These are phyloP conservation scores for Chrysolina americana DNA, from an alignment of 2,888 invertebrate genomes.

Conservation along the genomic window DNA sequence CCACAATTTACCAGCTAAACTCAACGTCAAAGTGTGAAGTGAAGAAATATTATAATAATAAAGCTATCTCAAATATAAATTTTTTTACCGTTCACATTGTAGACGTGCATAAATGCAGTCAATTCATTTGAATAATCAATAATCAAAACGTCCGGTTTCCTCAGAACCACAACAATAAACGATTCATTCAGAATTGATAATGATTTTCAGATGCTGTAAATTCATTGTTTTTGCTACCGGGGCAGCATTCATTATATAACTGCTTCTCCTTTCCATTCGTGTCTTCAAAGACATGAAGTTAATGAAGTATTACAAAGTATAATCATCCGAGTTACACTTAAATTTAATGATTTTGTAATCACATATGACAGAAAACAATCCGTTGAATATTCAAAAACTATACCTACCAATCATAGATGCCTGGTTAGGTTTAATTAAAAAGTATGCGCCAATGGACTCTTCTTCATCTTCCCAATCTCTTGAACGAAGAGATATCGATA, in stretches of 20 bases:
- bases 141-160: slow-evolving; percentile 12
- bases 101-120: not conserved
- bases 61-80: not conserved
- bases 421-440: not conserved
- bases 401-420: not conserved
- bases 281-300: not conserved
- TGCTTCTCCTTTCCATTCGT: not conserved
- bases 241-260: not conserved
- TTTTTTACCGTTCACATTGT: not conserved
- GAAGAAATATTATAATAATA: not conserved
- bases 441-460: too few species aligned
- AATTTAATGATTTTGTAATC: not conserved
- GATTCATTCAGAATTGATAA: slow-evolving; percentile 15
- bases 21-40: not conserved
- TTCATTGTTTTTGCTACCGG: not conserved
- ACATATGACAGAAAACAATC: not conserved
- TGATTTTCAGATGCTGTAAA: slow-evolving; percentile 8
- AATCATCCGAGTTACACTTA: not conserved
- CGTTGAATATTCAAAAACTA: slow-evolving; percentile 6
- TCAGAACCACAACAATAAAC: slow-evolving; percentile 10
- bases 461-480: too few species aligned
- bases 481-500: not conserved
- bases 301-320: not conserved
- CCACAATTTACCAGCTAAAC: too few species aligned
- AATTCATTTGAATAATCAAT: slow-evolving; percentile 1